phyloP scores from a whole-genome alignment of 1,140 invertebrate species.

The Zeugodacus cucurbitae region DNA sequence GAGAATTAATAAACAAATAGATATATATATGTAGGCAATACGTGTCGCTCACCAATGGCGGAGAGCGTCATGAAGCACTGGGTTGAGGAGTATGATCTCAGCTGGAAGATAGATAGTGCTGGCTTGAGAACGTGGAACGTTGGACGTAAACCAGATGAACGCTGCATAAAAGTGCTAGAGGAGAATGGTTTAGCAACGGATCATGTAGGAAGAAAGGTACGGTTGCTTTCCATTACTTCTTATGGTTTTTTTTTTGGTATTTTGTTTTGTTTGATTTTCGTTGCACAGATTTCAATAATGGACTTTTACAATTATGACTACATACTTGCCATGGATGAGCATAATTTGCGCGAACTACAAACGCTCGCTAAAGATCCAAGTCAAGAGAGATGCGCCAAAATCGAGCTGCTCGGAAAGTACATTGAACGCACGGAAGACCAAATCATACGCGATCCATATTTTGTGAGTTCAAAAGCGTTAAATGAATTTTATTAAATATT shows the following conservation, averaged over 20 bases:
- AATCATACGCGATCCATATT: conserved; percentile 90
- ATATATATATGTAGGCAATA: conserved; percentile 75
- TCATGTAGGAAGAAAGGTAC: conserved; percentile 76
- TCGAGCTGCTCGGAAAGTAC: conserved; percentile 82
- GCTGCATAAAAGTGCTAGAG: conserved; percentile 75
- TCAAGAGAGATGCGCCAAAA: conserved; percentile 71
- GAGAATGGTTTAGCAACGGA: conserved; percentile 73
- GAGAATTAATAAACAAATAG: not conserved
- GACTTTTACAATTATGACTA: conserved; percentile 84
- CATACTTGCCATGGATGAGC: conserved; percentile 90
- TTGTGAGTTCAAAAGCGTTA: conserved; percentile 69
- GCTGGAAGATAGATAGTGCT: conserved; percentile 90
- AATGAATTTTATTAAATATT: not conserved
- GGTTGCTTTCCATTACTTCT: not conserved
- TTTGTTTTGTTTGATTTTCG: not conserved
- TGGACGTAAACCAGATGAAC: conserved; percentile 79
- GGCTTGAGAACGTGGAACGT: conserved; percentile 86
- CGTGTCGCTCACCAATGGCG: conserved; percentile 94
- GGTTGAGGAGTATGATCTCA: conserved; percentile 71
- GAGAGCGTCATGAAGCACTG: conserved; percentile 86
- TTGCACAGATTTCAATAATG: not conserved
- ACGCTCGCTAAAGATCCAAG: conserved; percentile 68
- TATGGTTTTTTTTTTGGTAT: not conserved
- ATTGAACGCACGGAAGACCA: conserved; percentile 77
- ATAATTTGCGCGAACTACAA: conserved; percentile 78